Conservation (phyloP, 2,113 vertebrate genomes). For the Tetrao urogallus region DNA sequence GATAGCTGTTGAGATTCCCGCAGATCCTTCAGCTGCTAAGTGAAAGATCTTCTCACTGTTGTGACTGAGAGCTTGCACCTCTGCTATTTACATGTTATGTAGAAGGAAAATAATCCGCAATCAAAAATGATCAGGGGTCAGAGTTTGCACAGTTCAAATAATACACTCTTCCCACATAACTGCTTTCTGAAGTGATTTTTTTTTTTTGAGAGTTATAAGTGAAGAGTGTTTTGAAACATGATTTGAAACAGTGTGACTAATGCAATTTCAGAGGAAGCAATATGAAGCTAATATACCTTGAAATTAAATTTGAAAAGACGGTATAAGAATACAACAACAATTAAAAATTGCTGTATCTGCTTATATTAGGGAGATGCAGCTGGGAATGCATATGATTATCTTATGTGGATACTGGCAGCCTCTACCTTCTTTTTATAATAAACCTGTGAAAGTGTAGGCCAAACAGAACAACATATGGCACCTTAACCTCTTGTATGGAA, state of each 20-base stretch:
- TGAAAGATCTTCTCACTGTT: neutral
- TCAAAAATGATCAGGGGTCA: neutral
- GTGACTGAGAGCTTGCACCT: neutral
- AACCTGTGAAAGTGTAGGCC: neutral
- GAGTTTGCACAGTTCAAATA: neutral
- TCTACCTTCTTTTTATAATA: neutral
- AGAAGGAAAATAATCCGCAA: neutral
- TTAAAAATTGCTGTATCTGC: neutral
- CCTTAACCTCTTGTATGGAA: neutral
- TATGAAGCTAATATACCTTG: neutral
- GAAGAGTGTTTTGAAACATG: neutral
- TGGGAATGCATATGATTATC: neutral
- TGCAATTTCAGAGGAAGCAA: neutral
- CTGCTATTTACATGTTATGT: neutral
- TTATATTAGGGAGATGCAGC: neutral
- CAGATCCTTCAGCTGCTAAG: neutral
- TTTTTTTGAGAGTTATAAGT: neutral
- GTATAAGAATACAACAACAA: neutral
- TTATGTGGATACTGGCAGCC: neutral
- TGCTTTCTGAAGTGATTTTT: neutral
- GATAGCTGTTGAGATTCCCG: slow-evolving; percentile 33
- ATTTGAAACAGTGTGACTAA: neutral
- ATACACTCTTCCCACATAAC: neutral
- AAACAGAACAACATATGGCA: neutral
- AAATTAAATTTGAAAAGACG: neutral